phyloP scores from a whole-genome alignment of 2,113 vertebrate genomes.

The Pandion haliaetus region DNA sequence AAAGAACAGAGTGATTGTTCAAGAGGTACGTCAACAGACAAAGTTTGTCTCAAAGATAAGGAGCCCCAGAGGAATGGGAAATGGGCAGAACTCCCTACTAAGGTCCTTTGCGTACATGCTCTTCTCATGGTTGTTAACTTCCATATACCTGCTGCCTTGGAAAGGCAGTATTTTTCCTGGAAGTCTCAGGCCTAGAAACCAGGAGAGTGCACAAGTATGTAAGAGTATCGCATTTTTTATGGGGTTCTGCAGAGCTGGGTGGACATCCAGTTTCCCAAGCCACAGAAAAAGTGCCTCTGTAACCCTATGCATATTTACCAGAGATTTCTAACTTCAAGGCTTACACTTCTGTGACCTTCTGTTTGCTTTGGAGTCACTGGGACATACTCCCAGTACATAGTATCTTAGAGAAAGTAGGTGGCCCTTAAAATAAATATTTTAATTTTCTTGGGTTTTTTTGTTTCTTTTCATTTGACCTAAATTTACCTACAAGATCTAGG shows the following conservation, averaged over 20 bases:
- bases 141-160: background rate
- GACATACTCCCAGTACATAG: fast-evolving
- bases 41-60: background rate
- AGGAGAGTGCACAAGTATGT: background rate
- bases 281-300: background rate
- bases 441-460: background rate
- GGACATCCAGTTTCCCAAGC: background rate
- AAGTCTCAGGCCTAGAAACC: background rate
- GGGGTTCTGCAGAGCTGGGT: background rate
- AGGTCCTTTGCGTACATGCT: fast-evolving
- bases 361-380: background rate
- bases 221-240: background rate
- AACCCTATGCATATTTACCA: background rate
- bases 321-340: background rate
- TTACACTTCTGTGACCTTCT: background rate
- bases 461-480: background rate
- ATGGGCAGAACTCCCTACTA: background rate
- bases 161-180: background rate
- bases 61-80: background rate
- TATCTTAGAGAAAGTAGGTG: no score
- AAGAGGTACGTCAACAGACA: background rate
- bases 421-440: background rate
- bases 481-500: background rate
- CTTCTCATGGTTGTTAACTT: background rate
- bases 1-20: background rate